Conservation (phyloP, 2,888 invertebrate species). For the Sepiola atlantica region DNA sequence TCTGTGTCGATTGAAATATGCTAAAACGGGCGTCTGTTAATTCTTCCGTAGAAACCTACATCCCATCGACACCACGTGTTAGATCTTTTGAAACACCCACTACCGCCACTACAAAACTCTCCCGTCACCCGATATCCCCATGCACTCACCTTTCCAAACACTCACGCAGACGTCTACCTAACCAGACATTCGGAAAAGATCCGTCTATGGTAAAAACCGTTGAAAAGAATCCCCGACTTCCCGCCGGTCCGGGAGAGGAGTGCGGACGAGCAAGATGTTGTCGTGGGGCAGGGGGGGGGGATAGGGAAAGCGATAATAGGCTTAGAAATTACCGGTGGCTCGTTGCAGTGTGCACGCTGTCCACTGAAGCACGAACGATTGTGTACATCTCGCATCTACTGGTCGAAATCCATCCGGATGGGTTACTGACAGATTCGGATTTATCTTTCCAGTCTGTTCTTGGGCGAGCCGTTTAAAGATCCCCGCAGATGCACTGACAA, state of each 20-base stretch:
- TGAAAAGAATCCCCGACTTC: background rate
- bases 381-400: background rate
- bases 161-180: slow-evolving; percentile 32
- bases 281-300: too few relatives aligned
- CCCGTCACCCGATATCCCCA: background rate
- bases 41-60: background rate
- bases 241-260: background rate
- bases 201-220: background rate
- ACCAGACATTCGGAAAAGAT: background rate
- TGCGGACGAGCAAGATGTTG: too few relatives aligned
- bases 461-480: background rate
- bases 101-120: background rate
- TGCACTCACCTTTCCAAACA: background rate
- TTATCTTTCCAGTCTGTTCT: background rate
- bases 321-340: slow-evolving; percentile 32
- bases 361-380: background rate
- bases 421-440: background rate
- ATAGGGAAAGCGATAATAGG: background rate
- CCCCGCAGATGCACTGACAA: background rate
- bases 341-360: background rate
- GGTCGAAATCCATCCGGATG: background rate
- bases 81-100: background rate
- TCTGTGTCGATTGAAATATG: background rate
- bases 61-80: background rate
- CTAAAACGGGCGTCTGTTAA: background rate